Conservation (phyloP, 2,113 vertebrate genomes). For the Pseudolaguvia tuberculata region DNA sequence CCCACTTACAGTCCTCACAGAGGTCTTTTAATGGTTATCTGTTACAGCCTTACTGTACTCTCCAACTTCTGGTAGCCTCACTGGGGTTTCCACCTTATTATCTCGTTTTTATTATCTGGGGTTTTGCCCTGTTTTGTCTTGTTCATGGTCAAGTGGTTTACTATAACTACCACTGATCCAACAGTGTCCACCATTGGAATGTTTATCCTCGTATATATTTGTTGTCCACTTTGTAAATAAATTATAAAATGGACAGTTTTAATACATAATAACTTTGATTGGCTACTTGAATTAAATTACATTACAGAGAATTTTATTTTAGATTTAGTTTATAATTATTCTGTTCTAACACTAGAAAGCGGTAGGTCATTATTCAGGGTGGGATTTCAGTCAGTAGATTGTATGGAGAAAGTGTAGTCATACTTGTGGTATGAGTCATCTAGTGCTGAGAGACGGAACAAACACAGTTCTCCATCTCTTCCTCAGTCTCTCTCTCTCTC, state of each 20-base stretch:
- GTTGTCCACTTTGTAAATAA: background rate
- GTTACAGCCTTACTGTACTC: too few relatives aligned
- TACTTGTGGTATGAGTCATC: constrained; percentile 47
- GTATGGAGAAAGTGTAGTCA: constrained; percentile 31
- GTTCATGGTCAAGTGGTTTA: background rate
- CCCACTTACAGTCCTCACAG: background rate
- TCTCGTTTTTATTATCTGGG: background rate
- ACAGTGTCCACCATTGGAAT: background rate
- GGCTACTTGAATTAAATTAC: too few relatives aligned
- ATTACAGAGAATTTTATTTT: too few relatives aligned
- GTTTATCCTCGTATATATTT: background rate
- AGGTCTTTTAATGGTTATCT: too few relatives aligned
- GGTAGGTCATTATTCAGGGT: background rate
- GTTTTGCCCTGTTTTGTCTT: background rate
- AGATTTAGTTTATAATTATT: background rate
- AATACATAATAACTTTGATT: too few relatives aligned
- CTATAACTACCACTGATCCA: too few relatives aligned
- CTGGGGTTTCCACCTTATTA: background rate
- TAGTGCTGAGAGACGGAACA: constrained; percentile 34
- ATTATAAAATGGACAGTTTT: background rate
- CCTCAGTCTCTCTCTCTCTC: background rate
- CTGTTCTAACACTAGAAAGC: too few relatives aligned
- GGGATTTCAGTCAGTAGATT: constrained; percentile 17
- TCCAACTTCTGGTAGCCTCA: too few relatives aligned
- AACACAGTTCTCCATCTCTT: constrained; percentile 9